A percentile compares a stretch with the other conserved stretches of the same genome.
Evolutionary conservation across 92 coral and sea anemone species (phyloP).

Genomic region (Pocillopora grandis): DNA sequence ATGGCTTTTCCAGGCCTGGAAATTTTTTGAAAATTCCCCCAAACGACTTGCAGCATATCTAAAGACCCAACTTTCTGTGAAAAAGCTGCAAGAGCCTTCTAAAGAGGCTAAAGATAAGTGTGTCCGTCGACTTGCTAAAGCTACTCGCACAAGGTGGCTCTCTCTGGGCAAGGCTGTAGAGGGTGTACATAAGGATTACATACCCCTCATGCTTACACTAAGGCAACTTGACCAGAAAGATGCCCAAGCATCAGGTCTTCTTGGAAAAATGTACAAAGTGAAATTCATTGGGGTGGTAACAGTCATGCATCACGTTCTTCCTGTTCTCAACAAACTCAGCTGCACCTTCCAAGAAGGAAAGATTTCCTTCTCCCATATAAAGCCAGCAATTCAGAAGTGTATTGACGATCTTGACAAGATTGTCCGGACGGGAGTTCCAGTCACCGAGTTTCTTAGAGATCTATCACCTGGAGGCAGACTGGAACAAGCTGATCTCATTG

Average conservation of each 20-base stretch:
- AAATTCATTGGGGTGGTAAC: constrained; percentile 37
- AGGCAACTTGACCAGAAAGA: constrained; percentile 15
- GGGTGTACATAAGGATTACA: constrained; percentile 29
- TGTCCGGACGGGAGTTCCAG: constrained; percentile 7
- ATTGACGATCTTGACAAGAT: constrained; percentile 30
- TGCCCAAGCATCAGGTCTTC: constrained; percentile 44
- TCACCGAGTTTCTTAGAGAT: constrained; percentile 15
- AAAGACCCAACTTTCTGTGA: background rate
- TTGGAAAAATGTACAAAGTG: constrained; percentile 16
- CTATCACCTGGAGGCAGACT: constrained; percentile 14
- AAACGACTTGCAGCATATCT: constrained; percentile 38
- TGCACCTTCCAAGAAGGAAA: constrained; percentile 32
- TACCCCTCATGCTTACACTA: constrained; percentile 29
- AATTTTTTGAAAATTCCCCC: constrained; percentile 42
- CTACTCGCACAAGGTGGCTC: constrained; percentile 37
- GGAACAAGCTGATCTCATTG: constrained; percentile 10
- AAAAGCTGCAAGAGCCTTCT: constrained; percentile 39
- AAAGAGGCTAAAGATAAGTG: constrained; percentile 26
- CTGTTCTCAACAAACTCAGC: constrained; percentile 37
- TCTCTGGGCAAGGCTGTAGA: constrained; percentile 42
- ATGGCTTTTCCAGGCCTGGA: constrained; percentile 41
- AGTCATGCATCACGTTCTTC: constrained; percentile 27
- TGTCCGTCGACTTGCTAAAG: constrained; percentile 27
- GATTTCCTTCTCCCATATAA: constrained; percentile 14
- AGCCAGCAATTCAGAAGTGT: constrained; percentile 39